Conservation (phyloP, 2,888 invertebrate species). For the Phaedon cochleariae region DNA sequence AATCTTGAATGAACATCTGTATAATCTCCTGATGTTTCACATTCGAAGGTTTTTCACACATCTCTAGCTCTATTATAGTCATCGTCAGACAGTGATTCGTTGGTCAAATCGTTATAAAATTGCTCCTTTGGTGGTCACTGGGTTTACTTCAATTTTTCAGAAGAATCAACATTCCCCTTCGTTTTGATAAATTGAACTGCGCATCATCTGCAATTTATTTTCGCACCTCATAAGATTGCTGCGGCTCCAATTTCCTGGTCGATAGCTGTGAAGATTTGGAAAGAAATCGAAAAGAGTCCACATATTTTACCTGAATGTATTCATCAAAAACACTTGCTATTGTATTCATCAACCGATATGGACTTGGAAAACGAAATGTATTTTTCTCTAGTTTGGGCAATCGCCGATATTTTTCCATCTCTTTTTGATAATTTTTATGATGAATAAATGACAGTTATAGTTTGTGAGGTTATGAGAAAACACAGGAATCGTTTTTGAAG, state of each 20-base stretch:
- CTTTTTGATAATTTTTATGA: too few relatives aligned
- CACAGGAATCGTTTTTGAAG: background rate
- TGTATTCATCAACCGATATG: too few relatives aligned
- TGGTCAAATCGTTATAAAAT: slow-evolving; percentile 48
- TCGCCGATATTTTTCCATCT: too few relatives aligned
- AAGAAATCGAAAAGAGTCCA: too few relatives aligned
- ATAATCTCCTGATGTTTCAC: too few relatives aligned
- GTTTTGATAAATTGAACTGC: background rate
- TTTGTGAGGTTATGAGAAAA: too few relatives aligned
- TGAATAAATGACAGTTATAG: too few relatives aligned
- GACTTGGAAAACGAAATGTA: too few relatives aligned
- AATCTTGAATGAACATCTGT: too few relatives aligned
- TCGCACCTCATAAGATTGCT: background rate
- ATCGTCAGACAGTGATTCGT: slow-evolving; percentile 44
- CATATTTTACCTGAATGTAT: too few relatives aligned
- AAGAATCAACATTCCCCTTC: background rate
- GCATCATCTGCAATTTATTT: background rate
- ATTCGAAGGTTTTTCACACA: slow-evolving; percentile 40
- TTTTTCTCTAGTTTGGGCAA: too few relatives aligned
- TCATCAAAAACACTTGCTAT: too few relatives aligned
- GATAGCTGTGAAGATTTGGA: background rate
- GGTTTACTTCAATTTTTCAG: slow-evolving; percentile 29
- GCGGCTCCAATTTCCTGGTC: background rate
- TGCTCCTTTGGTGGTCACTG: slow-evolving; percentile 44
- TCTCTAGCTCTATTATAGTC: slow-evolving; percentile 33